Base-by-base conservation (phyloP, 2,888 invertebrate genomes). In the Pheosia tremula region DNA sequence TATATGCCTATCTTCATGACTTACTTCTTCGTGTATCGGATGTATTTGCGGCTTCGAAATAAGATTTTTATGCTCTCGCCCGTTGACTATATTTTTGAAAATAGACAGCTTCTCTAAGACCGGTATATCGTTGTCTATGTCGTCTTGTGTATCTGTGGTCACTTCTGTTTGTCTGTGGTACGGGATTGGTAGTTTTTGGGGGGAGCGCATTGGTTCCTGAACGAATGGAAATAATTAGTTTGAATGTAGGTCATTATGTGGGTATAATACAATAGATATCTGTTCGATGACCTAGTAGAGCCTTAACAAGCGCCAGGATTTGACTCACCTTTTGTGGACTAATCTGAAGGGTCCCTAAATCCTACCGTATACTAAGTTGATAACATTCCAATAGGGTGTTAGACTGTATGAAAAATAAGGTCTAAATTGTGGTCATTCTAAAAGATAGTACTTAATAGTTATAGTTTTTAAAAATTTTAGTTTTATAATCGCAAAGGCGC, bases 61-160 rank as follows among this genome's bases (percentile, higher is more conserved):
- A 0, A 93, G 67, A 53, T 81, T 79, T 10, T 72, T 82, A 24
- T 80, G 82, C 4, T 88, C 86, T 13, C 89, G 73, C 10, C 77
- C 85, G 0, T 81, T 79, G 0, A 91, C 83, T 0, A 86, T 78
- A 71, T 89, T 92, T 68, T 89, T 91, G 75, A 92, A 92, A 2
- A 91, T 86, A 0, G 90, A 78, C 2, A 93, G 71, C 54, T 88
- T 92, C 66, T 91, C 86, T 41, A 92, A 56, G 0, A 90, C 83
- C 0, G 85, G 87, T 9, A 80, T 77, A 4, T 88, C 85, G 24
- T 87, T 81, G n/a, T 85, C 81, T 0, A 75, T 53, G 58, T 85
- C 82, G 6, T 82, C n/a, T 24, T 24, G 76, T 1, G 77, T 74
- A 8, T 67, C 75, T 4, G 67, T 54, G 0, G 64, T 55, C 3